Conservation (phyloP, 1,140 invertebrate genomes). For the Cotesia chilonis region DNA sequence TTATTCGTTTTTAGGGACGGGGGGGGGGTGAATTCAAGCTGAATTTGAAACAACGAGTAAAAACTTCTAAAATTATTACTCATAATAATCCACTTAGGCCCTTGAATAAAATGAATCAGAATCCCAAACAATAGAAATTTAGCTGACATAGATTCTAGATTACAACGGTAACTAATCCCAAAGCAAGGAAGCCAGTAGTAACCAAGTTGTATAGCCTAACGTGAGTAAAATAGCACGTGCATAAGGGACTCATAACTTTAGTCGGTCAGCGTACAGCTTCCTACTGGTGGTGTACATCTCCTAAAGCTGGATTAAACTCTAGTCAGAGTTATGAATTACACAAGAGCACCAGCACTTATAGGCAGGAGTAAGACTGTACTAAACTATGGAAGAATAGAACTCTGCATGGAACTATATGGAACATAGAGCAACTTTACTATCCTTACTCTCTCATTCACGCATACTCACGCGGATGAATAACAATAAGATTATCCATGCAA, state of each 20-base stretch:
- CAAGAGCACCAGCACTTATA: conserved; percentile 23
- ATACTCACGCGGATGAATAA: conserved; percentile 15
- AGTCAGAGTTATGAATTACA: conserved; percentile 42
- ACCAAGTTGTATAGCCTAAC: conserved; percentile 3
- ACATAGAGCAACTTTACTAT: background rate
- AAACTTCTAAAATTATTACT: too few relatives aligned
- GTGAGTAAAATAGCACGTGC: conserved; percentile 13
- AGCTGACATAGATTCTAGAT: background rate
- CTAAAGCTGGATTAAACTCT: conserved; percentile 44
- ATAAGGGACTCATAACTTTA: conserved; percentile 47
- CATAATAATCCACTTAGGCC: too few relatives aligned
- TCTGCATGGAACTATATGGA: too few relatives aligned
- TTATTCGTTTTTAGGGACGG: too few relatives aligned
- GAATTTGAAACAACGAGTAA: too few relatives aligned
- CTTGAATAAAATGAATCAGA: background rate
- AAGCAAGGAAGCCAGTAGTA: conserved; percentile 5
- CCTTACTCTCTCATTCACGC: background rate
- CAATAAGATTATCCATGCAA: conserved; percentile 9
- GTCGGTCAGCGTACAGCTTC: conserved; percentile 29
- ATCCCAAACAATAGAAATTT: background rate
- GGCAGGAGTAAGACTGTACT: background rate
- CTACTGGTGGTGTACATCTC: conserved; percentile 4
- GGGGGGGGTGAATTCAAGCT: background rate
- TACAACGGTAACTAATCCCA: conserved; percentile 10
- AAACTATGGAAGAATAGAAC: background rate